phyloP scores from a whole-genome alignment of 1,140 invertebrate genomes.

The Eupeodes corollae region DNA sequence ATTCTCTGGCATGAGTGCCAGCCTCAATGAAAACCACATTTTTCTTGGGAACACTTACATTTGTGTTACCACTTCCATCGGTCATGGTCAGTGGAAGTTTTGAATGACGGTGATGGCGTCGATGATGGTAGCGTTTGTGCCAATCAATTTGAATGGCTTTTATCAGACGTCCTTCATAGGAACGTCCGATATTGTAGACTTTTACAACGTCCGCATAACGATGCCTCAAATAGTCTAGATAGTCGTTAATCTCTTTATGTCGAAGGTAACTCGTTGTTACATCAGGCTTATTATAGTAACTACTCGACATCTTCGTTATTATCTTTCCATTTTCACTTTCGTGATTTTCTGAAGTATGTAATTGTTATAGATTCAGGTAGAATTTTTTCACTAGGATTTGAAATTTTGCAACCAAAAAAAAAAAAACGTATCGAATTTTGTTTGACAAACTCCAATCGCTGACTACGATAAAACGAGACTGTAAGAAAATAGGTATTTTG shows the following conservation, averaged over 20 bases:
- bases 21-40: conserved; percentile 40
- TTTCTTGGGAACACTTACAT: conserved; percentile 6
- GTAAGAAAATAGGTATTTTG: no score
- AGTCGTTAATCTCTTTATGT: conserved; percentile 31
- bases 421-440: no score
- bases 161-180: conserved; percentile 43
- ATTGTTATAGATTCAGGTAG: no score
- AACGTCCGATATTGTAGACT: conserved; percentile 41
- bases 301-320: no score
- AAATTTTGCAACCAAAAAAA: no score
- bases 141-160: conserved; percentile 42
- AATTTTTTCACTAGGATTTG: no score
- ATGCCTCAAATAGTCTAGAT: conserved; percentile 34
- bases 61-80: not conserved
- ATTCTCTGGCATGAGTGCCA: conserved; percentile 55
- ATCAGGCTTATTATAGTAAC: conserved; percentile 5
- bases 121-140: conserved; percentile 9
- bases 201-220: conserved; percentile 39
- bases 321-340: no score
- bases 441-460: no score
- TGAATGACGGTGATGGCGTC: not conserved
- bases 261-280: conserved; percentile 26
- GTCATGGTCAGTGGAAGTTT: not conserved
- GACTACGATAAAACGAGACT: no score
- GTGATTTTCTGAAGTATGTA: no score